Conservation (phyloP, 2,888 invertebrate species). For the Netelia inedita region DNA sequence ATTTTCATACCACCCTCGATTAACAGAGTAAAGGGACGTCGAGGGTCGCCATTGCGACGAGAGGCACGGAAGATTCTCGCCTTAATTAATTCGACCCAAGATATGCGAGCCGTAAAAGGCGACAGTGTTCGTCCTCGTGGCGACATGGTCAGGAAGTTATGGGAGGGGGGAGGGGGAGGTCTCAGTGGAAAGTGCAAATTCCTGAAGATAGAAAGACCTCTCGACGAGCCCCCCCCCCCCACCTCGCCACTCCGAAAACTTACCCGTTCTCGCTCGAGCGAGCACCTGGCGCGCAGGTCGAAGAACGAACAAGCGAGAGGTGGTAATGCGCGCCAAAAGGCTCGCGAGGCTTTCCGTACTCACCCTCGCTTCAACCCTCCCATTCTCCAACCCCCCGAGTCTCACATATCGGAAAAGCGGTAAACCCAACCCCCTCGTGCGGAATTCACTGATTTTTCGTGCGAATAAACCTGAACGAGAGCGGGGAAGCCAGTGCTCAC, state of each 20-base stretch:
- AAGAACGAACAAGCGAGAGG: too few species aligned
- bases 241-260: too few species aligned
- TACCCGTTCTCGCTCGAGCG: too few species aligned
- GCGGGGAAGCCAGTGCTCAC: too few species aligned
- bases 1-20: background rate
- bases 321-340: too few species aligned
- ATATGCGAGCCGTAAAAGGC: background rate
- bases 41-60: too few species aligned
- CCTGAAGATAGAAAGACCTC: conserved; percentile 61
- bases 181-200: conserved; percentile 73
- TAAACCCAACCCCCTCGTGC: conserved; percentile 49
- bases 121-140: background rate
- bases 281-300: too few species aligned
- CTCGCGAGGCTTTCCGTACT: too few species aligned
- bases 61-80: background rate
- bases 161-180: background rate
- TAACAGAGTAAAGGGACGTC: background rate
- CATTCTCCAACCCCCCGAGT: conserved; percentile 47
- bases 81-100: background rate
- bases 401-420: conserved; percentile 75
- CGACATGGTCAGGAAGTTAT: conserved; percentile 1
- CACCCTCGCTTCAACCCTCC: too few species aligned
- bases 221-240: too few species aligned
- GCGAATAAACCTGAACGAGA: background rate
- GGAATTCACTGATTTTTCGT: conserved; percentile 76